phyloP scores from a whole-genome alignment of 2,797 vertebrate genomes.

The Catharus ustulatus region DNA sequence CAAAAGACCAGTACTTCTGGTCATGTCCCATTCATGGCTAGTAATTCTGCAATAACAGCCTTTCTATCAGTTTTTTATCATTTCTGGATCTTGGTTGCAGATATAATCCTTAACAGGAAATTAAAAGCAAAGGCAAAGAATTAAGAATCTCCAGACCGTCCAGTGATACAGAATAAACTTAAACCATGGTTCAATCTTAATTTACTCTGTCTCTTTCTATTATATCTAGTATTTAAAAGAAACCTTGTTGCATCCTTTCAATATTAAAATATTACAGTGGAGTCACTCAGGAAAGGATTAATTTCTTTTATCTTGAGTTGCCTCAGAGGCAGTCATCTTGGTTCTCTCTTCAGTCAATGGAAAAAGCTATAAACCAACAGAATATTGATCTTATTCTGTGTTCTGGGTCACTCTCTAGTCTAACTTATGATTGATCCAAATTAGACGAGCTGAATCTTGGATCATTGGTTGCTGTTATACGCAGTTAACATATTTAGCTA shows the following conservation, averaged over 20 bases:
- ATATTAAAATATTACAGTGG: background rate
- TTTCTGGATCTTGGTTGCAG: background rate
- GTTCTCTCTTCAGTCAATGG: background rate
- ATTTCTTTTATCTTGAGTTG: background rate
- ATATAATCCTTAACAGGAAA: constrained; percentile 2
- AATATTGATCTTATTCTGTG: background rate
- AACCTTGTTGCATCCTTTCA: background rate
- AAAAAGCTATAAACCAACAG: background rate
- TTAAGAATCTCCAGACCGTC: background rate
- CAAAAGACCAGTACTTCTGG: background rate
- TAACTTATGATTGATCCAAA: background rate
- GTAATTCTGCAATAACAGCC: background rate
- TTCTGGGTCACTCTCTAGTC: background rate
- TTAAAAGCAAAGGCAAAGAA: constrained; percentile 1
- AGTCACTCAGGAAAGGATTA: background rate
- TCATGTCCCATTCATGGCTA: background rate
- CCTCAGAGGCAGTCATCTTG: background rate
- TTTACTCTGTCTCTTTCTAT: background rate
- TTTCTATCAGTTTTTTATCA: background rate
- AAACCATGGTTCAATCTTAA: background rate
- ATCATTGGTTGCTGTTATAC: background rate
- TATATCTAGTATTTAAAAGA: background rate
- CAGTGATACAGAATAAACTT: background rate
- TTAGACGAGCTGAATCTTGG: background rate
- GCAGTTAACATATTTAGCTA: background rate